Conservation (phyloP, 2,888 invertebrate genomes). For the Trisateles emortualis region DNA sequence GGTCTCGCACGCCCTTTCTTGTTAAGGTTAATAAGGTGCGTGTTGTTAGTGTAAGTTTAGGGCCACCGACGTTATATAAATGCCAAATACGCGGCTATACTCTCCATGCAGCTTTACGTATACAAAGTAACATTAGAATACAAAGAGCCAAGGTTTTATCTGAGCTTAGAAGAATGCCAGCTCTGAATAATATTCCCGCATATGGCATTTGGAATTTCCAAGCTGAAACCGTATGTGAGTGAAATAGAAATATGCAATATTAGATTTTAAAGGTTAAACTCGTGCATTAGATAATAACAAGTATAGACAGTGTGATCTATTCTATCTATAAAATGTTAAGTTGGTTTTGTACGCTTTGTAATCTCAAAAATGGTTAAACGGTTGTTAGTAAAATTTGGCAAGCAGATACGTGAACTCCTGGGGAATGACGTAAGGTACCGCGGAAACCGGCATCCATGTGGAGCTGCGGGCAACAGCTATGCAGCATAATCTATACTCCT, state of each 20-base stretch:
- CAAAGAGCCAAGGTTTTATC: slow-evolving; percentile 28
- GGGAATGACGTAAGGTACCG: too few species aligned
- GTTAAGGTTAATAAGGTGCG: slow-evolving; percentile 61
- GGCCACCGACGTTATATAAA: slow-evolving; percentile 37
- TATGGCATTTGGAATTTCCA: slow-evolving; percentile 28
- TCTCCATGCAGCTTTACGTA: slow-evolving; percentile 23
- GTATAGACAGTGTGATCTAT: not conserved
- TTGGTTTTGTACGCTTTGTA: too few species aligned
- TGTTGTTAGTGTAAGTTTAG: slow-evolving; percentile 54
- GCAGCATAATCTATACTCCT: too few species aligned
- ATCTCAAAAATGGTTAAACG: too few species aligned
- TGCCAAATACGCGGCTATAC: slow-evolving; percentile 30
- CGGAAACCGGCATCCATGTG: too few species aligned
- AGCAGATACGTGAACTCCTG: too few species aligned
- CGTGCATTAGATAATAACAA: not conserved
- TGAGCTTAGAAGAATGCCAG: slow-evolving; percentile 25
- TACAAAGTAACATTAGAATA: slow-evolving; percentile 37
- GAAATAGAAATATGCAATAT: slow-evolving; percentile 20
- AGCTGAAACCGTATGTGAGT: slow-evolving; percentile 24
- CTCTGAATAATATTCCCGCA: slow-evolving; percentile 40
- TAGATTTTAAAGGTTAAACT: slow-evolving; percentile 10
- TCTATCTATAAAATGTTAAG: not conserved
- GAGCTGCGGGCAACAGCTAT: too few species aligned
- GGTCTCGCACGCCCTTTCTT: slow-evolving; percentile 52
- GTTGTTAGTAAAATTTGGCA: too few species aligned